These are phyloP conservation scores for Candoia aspera DNA, from an alignment of 2,113 vertebrate genomes.

Conservation along the genomic window DNA sequence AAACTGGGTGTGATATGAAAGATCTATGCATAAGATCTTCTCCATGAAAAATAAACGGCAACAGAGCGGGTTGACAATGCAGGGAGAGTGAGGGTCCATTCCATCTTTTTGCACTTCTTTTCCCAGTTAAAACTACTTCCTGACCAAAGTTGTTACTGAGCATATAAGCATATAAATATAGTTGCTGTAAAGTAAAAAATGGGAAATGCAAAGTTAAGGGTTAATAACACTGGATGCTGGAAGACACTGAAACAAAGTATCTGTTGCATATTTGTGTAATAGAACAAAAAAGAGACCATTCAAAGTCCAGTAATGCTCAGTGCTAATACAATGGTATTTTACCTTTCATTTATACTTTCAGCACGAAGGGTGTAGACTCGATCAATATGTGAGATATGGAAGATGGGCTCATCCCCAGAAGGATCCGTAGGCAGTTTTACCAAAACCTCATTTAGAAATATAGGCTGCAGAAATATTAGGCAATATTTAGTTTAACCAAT, in stretches of 20 bases:
- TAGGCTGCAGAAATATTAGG: slow-evolving; percentile 83
- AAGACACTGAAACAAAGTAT: neutral
- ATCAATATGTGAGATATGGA: slow-evolving; percentile 99
- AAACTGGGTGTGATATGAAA: neutral
- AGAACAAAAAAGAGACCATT: neutral
- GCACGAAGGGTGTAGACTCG: slow-evolving; percentile 95
- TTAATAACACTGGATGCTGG: no score
- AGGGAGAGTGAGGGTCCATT: neutral
- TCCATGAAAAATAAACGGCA: neutral
- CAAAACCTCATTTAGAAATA: slow-evolving; percentile 97
- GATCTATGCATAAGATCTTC: neutral
- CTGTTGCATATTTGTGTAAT: neutral
- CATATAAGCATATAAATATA: neutral
- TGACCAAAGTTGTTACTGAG: neutral
- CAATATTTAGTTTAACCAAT: slow-evolving; percentile 40
- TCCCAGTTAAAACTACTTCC: neutral
- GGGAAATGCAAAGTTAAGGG: neutral
- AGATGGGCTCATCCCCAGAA: slow-evolving; percentile 96
- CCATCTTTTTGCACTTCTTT: neutral
- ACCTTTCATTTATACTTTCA: slow-evolving; percentile 97
- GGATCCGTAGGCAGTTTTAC: slow-evolving; percentile 98
- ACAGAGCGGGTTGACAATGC: neutral
- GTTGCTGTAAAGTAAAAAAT: neutral
- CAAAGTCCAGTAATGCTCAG: neutral
- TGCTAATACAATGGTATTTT: slow-evolving; percentile 2